Percentiles rank a stretch among this genome's conserved stretches.
These are phyloP conservation scores for Sebastolobus alascanus DNA, from an alignment of 2,797 vertebrate species.

Conservation along the genomic window DNA sequence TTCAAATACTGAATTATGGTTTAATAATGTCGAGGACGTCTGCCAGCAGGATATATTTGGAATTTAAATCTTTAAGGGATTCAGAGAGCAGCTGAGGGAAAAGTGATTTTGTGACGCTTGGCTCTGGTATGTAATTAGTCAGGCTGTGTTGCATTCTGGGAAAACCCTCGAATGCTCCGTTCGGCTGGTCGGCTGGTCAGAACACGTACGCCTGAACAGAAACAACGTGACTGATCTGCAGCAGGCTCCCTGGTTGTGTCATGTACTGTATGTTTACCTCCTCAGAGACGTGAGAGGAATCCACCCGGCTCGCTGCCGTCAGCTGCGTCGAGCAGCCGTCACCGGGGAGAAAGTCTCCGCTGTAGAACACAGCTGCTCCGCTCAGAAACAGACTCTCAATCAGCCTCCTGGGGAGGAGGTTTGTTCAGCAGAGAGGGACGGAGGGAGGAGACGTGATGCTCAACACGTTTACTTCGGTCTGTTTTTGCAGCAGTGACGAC, in stretches of 20 bases:
- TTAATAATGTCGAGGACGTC: not conserved
- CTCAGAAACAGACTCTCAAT: no score
- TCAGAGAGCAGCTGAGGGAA: constrained; percentile 23
- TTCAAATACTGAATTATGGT: constrained; percentile 10
- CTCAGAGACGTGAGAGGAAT: not conserved
- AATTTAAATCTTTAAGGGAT: constrained; percentile 6
- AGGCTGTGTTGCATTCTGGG: constrained; percentile 15
- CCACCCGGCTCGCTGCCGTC: constrained; percentile 1
- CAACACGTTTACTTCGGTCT: no score
- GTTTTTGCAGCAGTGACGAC: no score
- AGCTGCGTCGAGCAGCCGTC: constrained; percentile 29
- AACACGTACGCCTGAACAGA: not conserved
- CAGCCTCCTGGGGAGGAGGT: constrained; percentile 40
- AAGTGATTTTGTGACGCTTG: constrained; percentile 13
- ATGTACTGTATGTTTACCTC: constrained; percentile 28
- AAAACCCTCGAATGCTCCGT: constrained; percentile 12
- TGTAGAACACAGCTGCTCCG: constrained; percentile 52
- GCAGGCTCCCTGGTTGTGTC: no score
- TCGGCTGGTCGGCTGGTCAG: constrained; percentile 17
- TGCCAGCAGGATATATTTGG: constrained; percentile 22
- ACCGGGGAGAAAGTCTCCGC: constrained; percentile 37
- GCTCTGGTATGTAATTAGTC: constrained; percentile 40
- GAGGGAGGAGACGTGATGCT: no score
- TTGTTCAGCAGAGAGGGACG: no score
- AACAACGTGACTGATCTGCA: not conserved